phyloP scores from a whole-genome alignment of 2,888 invertebrate genomes.

The Teleiodes luculella region DNA sequence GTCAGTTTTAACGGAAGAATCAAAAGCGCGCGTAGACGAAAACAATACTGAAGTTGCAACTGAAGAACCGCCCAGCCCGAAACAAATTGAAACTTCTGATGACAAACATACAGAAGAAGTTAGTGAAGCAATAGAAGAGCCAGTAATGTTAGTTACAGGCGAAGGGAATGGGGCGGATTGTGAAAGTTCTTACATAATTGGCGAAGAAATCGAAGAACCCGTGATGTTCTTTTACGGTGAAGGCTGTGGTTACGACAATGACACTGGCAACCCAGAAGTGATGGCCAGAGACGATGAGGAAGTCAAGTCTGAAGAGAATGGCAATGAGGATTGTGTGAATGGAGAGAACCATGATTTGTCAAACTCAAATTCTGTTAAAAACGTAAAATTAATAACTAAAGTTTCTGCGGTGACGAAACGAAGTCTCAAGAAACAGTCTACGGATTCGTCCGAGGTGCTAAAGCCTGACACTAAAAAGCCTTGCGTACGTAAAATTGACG shows the following conservation, averaged over 20 bases:
- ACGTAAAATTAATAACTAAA: conserved; percentile 50
- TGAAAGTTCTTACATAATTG: conserved; percentile 75
- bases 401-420: conserved; percentile 52
- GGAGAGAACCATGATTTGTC: conserved; percentile 54
- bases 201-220: conserved; percentile 86
- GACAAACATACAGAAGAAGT: conserved; percentile 42
- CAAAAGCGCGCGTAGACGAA: conserved; percentile 19
- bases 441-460: conserved; percentile 52
- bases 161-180: conserved; percentile 84
- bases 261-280: conserved; percentile 83
- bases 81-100: conserved; percentile 14
- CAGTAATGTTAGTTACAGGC: conserved; percentile 83
- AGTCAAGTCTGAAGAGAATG: conserved; percentile 52
- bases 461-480: conserved; percentile 66
- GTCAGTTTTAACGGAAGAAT: conserved; percentile 13
- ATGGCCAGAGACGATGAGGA: conserved; percentile 45
- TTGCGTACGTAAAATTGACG: conserved; percentile 57
- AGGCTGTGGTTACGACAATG: conserved; percentile 85
- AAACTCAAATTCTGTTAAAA: conserved; percentile 50
- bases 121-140: conserved; percentile 85
- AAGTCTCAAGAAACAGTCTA: conserved; percentile 61
- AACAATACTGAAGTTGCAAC: conserved; percentile 12
- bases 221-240: conserved; percentile 84
- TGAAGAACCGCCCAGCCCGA: conserved; percentile 10
- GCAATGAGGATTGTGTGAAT: conserved; percentile 56